Evolutionary conservation across 2,888 invertebrate species (phyloP).

Genomic region (Corbicula japonica): DNA sequence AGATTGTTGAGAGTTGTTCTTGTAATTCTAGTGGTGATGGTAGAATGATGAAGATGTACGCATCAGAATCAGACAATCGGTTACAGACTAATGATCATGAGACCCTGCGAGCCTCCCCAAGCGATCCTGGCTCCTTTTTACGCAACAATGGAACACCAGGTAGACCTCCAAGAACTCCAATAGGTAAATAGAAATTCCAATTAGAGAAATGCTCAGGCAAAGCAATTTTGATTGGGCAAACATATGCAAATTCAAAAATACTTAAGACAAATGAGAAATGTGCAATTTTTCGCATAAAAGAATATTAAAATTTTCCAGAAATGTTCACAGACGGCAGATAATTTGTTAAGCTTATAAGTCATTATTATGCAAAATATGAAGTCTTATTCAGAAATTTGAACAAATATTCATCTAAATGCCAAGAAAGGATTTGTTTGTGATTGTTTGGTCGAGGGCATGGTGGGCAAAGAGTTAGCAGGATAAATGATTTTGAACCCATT

Average conservation of each 20-base stretch:
- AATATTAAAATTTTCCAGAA: not conserved
- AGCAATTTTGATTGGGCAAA: not conserved
- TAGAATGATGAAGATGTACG: constrained; percentile 73
- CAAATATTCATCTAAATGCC: no score
- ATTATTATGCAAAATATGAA: no score
- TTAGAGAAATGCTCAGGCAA: no score
- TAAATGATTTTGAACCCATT: no score
- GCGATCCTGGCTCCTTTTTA: constrained; percentile 74
- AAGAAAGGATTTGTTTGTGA: no score
- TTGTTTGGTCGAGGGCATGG: no score
- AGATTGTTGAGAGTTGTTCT: no score
- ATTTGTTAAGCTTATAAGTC: no score
- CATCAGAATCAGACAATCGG: constrained; percentile 65
- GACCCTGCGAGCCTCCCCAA: constrained; percentile 74
- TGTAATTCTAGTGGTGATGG: constrained; percentile 79
- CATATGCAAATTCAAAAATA: not conserved
- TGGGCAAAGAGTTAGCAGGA: no score
- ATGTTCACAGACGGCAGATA: not conserved
- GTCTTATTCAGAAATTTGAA: no score
- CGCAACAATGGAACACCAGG: constrained; percentile 71
- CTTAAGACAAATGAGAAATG: not conserved
- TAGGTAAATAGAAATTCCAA: no score
- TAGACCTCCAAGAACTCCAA: constrained; percentile 64
- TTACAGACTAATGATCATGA: constrained; percentile 50
- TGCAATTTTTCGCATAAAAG: constrained; percentile 1